Percentiles rank a stretch among this genome's conserved stretches.
Evolutionary conservation across 2,113 vertebrate species (phyloP).

Genomic region (Holacanthus passer): DNA sequence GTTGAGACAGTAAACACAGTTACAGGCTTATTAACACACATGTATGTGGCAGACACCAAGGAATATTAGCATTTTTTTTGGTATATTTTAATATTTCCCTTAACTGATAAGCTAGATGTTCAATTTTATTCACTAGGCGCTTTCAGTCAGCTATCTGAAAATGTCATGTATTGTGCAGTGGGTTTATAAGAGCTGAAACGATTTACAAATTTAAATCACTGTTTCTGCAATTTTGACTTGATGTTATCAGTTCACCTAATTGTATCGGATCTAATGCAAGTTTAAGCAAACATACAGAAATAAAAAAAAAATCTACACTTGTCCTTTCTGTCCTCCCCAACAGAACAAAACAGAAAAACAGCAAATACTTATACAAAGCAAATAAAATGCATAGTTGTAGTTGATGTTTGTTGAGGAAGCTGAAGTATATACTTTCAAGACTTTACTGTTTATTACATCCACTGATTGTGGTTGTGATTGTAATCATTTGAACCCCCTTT

Average conservation of each 20-base stretch:
- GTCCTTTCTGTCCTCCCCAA: not conserved
- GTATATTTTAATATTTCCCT: not conserved
- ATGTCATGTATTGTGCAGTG: not conserved
- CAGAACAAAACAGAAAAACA: not conserved
- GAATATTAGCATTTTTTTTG: not conserved
- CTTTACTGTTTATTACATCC: not conserved
- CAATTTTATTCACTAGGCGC: not conserved
- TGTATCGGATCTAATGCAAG: not conserved
- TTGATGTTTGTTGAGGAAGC: not conserved
- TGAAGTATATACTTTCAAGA: not conserved
- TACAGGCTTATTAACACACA: not conserved
- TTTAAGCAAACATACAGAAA: not conserved
- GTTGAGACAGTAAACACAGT: not conserved
- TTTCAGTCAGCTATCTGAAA: not conserved
- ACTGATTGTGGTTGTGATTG: not conserved
- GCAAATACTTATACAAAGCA: not conserved
- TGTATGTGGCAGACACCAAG: not conserved
- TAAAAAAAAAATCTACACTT: not conserved
- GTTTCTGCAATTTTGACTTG: too few relatives aligned
- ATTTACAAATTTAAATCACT: too few relatives aligned
- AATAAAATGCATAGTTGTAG: not conserved
- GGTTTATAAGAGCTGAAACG: too few relatives aligned
- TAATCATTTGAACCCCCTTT: not conserved
- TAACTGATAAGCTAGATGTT: too few relatives aligned
- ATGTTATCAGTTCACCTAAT: not conserved